These are phyloP conservation scores for Nothoprocta perdicaria DNA, from an alignment of 2,113 vertebrate species.

Conservation along the genomic window DNA sequence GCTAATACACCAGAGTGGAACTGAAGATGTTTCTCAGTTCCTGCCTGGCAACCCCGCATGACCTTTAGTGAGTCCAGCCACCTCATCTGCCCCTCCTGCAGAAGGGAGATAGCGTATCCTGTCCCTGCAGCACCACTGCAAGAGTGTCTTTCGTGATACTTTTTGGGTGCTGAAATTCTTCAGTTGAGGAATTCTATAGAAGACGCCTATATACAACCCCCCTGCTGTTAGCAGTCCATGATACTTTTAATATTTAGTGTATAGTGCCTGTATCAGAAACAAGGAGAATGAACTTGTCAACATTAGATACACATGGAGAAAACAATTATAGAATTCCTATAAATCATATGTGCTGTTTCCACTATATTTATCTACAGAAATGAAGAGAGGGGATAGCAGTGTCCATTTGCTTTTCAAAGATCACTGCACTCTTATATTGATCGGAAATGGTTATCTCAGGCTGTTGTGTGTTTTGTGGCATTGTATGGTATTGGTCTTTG, in stretches of 20 bases:
- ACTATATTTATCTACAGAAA: background rate
- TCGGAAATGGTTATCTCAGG: conserved; percentile 13
- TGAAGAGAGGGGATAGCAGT: background rate
- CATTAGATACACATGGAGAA: background rate
- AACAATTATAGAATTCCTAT: background rate
- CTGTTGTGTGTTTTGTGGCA: background rate
- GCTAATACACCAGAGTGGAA: background rate
- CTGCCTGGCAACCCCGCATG: background rate
- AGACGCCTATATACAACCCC: conserved; percentile 41
- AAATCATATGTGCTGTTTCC: background rate
- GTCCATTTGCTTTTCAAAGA: conserved; percentile 27
- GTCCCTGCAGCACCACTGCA: background rate
- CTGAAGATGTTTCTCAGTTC: background rate
- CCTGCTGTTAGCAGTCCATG: background rate
- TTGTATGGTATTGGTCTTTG: conserved; percentile 31
- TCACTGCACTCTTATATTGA: background rate
- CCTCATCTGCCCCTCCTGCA: background rate
- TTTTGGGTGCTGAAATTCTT: conserved; percentile 27
- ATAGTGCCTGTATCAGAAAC: background rate
- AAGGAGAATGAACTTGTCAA: background rate
- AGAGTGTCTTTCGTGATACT: background rate
- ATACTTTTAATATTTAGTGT: background rate
- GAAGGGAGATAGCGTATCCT: background rate
- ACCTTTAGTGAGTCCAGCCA: background rate
- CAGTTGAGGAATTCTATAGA: conserved; percentile 27